Percentiles rank a stretch among this genome's conserved stretches.
These are phyloP conservation scores for Drosophila pseudoobscura DNA, from an alignment of 1,140 invertebrate genomes.

Conservation along the genomic window DNA sequence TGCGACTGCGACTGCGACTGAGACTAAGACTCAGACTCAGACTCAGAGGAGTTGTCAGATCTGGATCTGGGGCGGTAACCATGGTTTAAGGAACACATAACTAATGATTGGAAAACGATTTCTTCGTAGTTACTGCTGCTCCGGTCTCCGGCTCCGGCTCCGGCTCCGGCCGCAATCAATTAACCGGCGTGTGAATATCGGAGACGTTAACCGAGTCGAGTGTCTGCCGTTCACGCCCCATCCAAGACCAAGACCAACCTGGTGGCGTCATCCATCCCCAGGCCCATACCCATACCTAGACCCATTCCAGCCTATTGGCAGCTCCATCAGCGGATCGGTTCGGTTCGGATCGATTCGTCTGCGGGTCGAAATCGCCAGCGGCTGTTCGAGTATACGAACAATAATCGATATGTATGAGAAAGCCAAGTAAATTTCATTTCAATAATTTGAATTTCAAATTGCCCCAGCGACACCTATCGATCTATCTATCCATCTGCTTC, in stretches of 20 bases:
- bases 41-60: conserved; percentile 15
- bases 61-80: conserved; percentile 21
- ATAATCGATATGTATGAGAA: conserved; percentile 11
- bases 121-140: conserved; percentile 41
- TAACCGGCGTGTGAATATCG: conserved; percentile 72
- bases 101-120: conserved; percentile 73
- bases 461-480: conserved; percentile 45
- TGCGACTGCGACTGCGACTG: too few species aligned
- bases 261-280: conserved; percentile 1
- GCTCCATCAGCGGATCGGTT: conserved; percentile 26
- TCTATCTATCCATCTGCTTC: neutral
- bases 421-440: conserved; percentile 45
- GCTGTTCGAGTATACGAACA: conserved; percentile 6
- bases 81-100: conserved; percentile 15
- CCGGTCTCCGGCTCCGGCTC: too few species aligned
- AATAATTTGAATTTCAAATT: conserved; percentile 73
- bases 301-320: neutral
- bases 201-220: conserved; percentile 44
- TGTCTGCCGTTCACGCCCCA: conserved; percentile 53
- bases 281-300: conserved; percentile 7
- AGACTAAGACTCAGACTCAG: too few species aligned
- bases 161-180: conserved; percentile 46
- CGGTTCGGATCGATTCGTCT: conserved; percentile 29
- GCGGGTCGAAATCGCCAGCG: conserved; percentile 47
- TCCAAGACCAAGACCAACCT: conserved; percentile 4